Conservation (phyloP, 2,113 vertebrate species). For the Eupsittula cactorum region DNA sequence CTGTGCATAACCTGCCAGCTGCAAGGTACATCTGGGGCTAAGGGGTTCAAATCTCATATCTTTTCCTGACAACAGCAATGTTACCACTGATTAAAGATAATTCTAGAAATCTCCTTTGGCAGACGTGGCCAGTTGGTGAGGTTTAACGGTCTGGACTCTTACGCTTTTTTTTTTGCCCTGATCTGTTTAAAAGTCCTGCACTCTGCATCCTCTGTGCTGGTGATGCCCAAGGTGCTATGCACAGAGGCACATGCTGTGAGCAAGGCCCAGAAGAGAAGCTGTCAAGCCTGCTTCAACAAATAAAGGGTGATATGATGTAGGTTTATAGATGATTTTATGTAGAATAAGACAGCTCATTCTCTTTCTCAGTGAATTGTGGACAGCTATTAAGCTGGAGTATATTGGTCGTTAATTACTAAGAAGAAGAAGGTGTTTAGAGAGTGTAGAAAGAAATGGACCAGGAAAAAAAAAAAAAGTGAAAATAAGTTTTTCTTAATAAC, state of each 20-base stretch:
- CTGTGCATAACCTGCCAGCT: neutral
- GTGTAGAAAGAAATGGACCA: neutral
- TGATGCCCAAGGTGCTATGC: neutral
- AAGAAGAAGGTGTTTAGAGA: neutral
- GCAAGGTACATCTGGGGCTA: neutral
- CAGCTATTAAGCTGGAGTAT: neutral
- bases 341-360: constrained; percentile 4
- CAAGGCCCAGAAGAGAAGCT: constrained; percentile 14
- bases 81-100: constrained; percentile 20
- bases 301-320: neutral
- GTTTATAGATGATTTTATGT: neutral
- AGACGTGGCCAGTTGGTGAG: neutral
- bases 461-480: neutral
- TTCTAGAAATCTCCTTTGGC: neutral
- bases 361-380: neutral
- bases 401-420: constrained; percentile 13
- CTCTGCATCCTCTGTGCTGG: neutral
- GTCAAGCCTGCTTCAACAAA: constrained; percentile 21
- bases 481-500: neutral
- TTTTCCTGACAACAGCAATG: neutral
- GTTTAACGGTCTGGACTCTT: neutral
- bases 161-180: neutral
- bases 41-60: neutral
- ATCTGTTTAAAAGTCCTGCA: neutral
- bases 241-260: neutral